Conservation (phyloP, 2,113 vertebrate genomes). For the Girardinichthys multiradiatus region DNA sequence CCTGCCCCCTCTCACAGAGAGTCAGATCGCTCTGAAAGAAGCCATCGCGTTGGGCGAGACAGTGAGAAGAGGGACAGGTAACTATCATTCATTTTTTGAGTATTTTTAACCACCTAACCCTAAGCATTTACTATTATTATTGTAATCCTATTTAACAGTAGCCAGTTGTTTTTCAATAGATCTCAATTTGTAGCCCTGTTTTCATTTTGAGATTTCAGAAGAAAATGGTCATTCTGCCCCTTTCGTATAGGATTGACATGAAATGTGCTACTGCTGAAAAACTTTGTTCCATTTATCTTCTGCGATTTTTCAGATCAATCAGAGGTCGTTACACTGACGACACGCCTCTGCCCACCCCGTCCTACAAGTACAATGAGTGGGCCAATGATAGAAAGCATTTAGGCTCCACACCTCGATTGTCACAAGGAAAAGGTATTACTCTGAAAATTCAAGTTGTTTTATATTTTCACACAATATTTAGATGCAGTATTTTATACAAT, state of each 20-base stretch:
- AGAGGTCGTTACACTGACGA: conserved; percentile 88
- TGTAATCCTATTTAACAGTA: background rate
- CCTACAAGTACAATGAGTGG: conserved; percentile 98
- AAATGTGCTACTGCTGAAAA: background rate
- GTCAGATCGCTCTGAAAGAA: conserved; percentile 85
- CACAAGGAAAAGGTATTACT: conserved; percentile 89
- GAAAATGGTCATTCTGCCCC: background rate
- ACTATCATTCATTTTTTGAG: background rate
- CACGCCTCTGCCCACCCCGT: conserved; percentile 91
- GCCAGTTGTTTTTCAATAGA: background rate
- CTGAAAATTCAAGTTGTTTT: background rate
- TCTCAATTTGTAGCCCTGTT: no score
- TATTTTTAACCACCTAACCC: background rate
- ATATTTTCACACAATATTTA: background rate
- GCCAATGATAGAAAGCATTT: conserved; percentile 91
- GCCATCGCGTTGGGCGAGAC: conserved; percentile 80
- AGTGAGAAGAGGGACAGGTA: conserved; percentile 84
- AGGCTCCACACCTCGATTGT: conserved; percentile 92
- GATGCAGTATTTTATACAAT: background rate
- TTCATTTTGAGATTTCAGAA: background rate
- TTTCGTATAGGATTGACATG: background rate
- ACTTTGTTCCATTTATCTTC: conserved; percentile 5
- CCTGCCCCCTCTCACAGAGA: conserved; percentile 87
- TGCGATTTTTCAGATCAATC: conserved; percentile 82
- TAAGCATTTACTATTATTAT: background rate